These are phyloP conservation scores for Lithophane socia DNA, from an alignment of 2,888 invertebrate species.

Conservation along the genomic window DNA sequence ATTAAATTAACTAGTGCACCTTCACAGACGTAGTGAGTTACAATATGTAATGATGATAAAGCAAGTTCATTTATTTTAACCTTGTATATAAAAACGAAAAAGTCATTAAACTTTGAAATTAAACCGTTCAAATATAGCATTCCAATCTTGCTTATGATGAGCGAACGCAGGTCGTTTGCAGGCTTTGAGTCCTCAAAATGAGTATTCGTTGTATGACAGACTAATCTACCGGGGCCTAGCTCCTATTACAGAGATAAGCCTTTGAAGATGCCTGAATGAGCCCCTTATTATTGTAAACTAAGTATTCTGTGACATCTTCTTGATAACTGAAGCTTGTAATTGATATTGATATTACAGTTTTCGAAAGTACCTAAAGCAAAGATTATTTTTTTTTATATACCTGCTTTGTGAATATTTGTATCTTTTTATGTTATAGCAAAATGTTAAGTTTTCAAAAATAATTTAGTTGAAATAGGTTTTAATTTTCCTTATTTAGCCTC, in stretches of 20 bases:
- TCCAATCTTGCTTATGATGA: conserved; percentile 29
- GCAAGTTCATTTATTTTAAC: not conserved
- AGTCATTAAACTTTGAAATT: conserved; percentile 24
- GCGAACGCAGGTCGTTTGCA: conserved; percentile 31
- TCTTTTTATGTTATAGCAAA: too few species aligned
- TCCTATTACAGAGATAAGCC: conserved; percentile 56
- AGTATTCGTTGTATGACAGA: conserved; percentile 52
- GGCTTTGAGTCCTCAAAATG: conserved; percentile 49
- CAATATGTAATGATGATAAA: not conserved
- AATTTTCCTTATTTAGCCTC: not conserved
- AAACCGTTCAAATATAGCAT: conserved; percentile 23
- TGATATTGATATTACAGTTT: conserved; percentile 9
- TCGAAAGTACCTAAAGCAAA: too few species aligned
- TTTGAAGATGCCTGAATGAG: conserved; percentile 40
- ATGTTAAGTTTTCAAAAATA: not conserved
- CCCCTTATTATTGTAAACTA: conserved; percentile 27
- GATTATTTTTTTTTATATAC: too few species aligned
- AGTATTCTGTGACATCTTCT: conserved; percentile 29
- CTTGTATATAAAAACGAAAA: not conserved
- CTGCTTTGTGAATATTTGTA: not conserved
- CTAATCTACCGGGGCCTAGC: conserved; percentile 44
- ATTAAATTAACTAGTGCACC: not conserved
- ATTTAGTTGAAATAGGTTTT: not conserved
- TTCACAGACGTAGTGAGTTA: not conserved
- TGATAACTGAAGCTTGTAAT: conserved; percentile 15